phyloP scores from a whole-genome alignment of 2,113 vertebrate genomes.

The Melospiza melodia region DNA sequence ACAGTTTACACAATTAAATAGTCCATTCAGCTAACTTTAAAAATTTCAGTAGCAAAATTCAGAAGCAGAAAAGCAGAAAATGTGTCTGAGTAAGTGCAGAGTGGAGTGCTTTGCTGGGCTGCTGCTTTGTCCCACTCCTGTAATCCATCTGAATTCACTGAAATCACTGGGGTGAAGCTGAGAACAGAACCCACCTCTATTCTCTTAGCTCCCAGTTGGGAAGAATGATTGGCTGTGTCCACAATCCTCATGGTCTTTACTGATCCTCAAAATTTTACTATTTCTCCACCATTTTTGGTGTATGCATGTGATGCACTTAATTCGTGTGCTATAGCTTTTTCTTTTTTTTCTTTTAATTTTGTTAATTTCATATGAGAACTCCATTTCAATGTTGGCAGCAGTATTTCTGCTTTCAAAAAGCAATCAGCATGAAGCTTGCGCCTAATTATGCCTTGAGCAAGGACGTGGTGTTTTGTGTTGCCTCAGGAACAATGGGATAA shows the following conservation, averaged over 20 bases:
- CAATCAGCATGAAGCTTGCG: background rate
- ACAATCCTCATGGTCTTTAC: background rate
- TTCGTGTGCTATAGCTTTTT: background rate
- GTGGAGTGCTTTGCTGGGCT: background rate
- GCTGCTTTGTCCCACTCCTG: background rate
- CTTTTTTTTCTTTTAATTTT: background rate
- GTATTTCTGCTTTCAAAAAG: background rate
- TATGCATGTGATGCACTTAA: background rate
- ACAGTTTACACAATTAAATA: background rate
- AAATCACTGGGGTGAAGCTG: background rate
- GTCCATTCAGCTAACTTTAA: background rate
- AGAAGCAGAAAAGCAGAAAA: background rate
- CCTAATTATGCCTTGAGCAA: background rate
- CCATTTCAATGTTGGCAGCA: background rate
- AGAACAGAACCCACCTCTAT: background rate
- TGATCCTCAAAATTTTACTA: background rate
- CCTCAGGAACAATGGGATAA: background rate
- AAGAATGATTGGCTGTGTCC: background rate
- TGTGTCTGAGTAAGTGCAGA: background rate
- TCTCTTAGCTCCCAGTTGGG: background rate
- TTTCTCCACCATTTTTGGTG: background rate
- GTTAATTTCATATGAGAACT: background rate
- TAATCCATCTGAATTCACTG: background rate
- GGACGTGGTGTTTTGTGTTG: background rate
- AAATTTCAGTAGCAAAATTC: background rate